Evolutionary conservation across 1,140 invertebrate species (phyloP).

Genomic region (Drosophila santomea): DNA sequence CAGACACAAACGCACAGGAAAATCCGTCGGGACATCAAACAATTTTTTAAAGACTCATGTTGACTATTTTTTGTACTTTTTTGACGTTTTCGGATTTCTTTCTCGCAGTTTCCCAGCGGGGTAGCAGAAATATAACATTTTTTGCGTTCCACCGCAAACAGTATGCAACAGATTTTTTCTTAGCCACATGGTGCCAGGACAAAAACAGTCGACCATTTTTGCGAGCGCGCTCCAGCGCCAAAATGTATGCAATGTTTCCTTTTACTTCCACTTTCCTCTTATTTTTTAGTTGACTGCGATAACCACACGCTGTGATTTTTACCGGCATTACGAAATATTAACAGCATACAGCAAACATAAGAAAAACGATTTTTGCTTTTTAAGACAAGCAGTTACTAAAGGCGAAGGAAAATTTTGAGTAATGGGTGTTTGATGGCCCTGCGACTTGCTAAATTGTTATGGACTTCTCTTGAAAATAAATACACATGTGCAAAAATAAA

Average conservation of each 20-base stretch:
- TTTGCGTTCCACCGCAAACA: constrained; percentile 60
- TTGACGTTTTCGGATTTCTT: constrained; percentile 18
- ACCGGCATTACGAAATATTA: constrained; percentile 80
- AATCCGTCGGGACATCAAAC: constrained; percentile 30
- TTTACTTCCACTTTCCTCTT: constrained; percentile 19
- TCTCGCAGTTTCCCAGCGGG: constrained; percentile 39
- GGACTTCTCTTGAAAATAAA: constrained; percentile 15
- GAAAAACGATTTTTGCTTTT: constrained; percentile 49
- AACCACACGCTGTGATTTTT: constrained; percentile 75
- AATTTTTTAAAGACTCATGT: constrained; percentile 46
- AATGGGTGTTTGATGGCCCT: constrained; percentile 38
- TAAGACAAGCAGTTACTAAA: constrained; percentile 17
- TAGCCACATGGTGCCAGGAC: constrained; percentile 64
- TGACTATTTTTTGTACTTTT: constrained; percentile 9
- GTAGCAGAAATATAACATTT: constrained; percentile 49
- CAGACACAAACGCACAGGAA: not conserved
- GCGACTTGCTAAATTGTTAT: constrained; percentile 27
- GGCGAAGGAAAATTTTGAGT: constrained; percentile 29
- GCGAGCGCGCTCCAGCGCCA: constrained; percentile 40
- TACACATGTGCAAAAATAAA: not conserved
- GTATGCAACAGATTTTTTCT: constrained; percentile 79
- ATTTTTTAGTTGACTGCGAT: constrained; percentile 34
- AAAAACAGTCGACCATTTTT: constrained; percentile 61
- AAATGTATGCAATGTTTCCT: constrained; percentile 50
- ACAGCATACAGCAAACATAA: constrained; percentile 64